Evolutionary conservation across 2,113 vertebrate genomes (phyloP).

Genomic region (Pangasianodon hypophthalmus): DNA sequence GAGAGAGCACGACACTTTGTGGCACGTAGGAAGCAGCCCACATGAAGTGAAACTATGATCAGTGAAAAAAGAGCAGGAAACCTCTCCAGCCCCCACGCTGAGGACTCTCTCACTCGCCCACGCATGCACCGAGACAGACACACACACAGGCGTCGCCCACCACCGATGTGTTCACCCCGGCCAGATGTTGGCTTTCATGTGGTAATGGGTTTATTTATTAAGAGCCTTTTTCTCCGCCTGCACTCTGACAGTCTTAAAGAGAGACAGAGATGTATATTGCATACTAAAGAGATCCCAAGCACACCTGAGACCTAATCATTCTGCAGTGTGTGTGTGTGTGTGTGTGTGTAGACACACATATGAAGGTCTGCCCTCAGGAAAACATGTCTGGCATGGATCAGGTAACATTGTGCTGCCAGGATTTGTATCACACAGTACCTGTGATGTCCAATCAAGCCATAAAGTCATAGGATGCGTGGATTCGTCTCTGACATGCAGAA

Average conservation of each 20-base stretch:
- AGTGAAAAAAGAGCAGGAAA: slow-evolving; percentile 27
- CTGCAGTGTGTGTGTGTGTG: neutral
- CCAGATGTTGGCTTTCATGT: slow-evolving; percentile 75
- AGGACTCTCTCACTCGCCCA: slow-evolving; percentile 32
- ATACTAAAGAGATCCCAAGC: slow-evolving; percentile 21
- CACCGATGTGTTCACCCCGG: slow-evolving; percentile 22
- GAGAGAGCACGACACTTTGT: neutral
- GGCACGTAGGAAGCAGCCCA: slow-evolving; percentile 11
- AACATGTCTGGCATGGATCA: slow-evolving; percentile 17
- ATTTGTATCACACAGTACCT: neutral
- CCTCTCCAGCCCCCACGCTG: slow-evolving; percentile 13
- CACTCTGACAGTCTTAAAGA: slow-evolving; percentile 28
- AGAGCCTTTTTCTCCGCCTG: slow-evolving; percentile 45
- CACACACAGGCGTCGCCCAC: slow-evolving; percentile 6
- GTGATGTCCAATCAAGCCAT: neutral
- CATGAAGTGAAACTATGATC: slow-evolving; percentile 24
- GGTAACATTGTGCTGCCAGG: neutral
- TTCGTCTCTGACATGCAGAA: neutral
- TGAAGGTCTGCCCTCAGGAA: neutral
- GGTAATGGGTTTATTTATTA: slow-evolving; percentile 74
- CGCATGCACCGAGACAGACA: slow-evolving; percentile 26
- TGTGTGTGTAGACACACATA: neutral
- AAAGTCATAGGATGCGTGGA: neutral
- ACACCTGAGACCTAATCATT: slow-evolving; percentile 41
- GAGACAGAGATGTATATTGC: slow-evolving; percentile 3